Evolutionary conservation across 2,797 vertebrate species (phyloP).

Genomic region (Buphagus erythrorhynchus): DNA sequence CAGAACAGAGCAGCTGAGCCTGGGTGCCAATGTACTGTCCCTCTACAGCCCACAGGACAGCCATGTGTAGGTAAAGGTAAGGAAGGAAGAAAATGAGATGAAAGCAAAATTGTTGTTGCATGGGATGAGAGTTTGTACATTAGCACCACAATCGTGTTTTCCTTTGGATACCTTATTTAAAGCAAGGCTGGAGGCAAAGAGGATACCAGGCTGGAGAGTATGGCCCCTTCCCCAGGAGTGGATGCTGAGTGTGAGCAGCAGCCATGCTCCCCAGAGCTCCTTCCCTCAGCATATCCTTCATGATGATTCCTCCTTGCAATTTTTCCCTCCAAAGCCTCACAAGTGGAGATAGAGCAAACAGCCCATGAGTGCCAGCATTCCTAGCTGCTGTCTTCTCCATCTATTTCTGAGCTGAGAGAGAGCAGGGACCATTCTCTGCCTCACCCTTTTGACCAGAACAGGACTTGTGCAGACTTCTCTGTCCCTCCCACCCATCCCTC

Average conservation of each 20-base stretch:
- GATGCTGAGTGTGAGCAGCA: neutral
- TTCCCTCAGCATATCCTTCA: neutral
- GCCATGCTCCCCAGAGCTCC: neutral
- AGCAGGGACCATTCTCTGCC: neutral
- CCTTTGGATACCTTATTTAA: neutral
- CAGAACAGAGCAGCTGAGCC: neutral
- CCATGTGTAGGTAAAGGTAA: neutral
- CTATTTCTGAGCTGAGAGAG: accelerated
- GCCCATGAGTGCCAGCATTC: neutral
- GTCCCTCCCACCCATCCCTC: too few species aligned
- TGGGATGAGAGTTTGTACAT: neutral
- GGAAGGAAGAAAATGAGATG: neutral
- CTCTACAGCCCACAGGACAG: neutral
- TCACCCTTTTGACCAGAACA: neutral
- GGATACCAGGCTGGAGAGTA: neutral
- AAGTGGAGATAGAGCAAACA: neutral
- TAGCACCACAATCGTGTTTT: neutral
- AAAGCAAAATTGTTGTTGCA: neutral
- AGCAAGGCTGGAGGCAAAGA: neutral
- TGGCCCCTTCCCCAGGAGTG: neutral
- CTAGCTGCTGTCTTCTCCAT: neutral
- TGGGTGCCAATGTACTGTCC: neutral
- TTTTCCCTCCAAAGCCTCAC: neutral
- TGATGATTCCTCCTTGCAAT: neutral
- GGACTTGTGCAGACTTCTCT: neutral